These are phyloP conservation scores for Teleogryllus occipitalis DNA, from an alignment of 1,140 invertebrate genomes.

Conservation along the genomic window DNA sequence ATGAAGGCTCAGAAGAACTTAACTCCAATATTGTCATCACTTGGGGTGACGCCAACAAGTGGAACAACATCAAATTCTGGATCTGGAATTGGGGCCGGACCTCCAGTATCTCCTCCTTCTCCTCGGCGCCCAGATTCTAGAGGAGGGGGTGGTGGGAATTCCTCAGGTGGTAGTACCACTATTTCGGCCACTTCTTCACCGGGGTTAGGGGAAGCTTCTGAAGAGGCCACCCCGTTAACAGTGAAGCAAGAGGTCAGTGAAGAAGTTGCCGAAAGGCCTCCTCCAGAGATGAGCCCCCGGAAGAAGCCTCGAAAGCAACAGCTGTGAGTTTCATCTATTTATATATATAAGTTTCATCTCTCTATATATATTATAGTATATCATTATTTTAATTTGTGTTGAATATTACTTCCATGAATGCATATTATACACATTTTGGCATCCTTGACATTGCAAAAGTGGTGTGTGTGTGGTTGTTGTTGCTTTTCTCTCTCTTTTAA, in stretches of 20 bases:
- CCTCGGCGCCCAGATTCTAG: slow-evolving; percentile 28
- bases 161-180: slow-evolving; percentile 57
- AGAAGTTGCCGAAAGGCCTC: slow-evolving; percentile 41
- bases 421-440: too few species aligned
- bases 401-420: too few species aligned
- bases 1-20: slow-evolving; percentile 50
- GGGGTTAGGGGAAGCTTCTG: slow-evolving; percentile 50
- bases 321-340: slow-evolving; percentile 41
- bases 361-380: too few species aligned
- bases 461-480: too few species aligned
- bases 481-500: too few species aligned
- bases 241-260: slow-evolving; percentile 39
- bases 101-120: slow-evolving; percentile 35
- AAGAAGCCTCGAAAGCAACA: slow-evolving; percentile 71
- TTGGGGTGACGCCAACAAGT: slow-evolving; percentile 29
- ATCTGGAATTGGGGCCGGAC: slow-evolving; percentile 29
- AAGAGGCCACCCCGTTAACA: slow-evolving; percentile 33
- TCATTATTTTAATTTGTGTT: too few species aligned
- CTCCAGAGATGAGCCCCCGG: slow-evolving; percentile 48
- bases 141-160: slow-evolving; percentile 26
- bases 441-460: too few species aligned
- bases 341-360: too few species aligned
- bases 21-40: slow-evolving; percentile 44
- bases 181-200: slow-evolving; percentile 70
- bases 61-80: not conserved